phyloP scores from a whole-genome alignment of 1,140 invertebrate species.

The Delia radicum region DNA sequence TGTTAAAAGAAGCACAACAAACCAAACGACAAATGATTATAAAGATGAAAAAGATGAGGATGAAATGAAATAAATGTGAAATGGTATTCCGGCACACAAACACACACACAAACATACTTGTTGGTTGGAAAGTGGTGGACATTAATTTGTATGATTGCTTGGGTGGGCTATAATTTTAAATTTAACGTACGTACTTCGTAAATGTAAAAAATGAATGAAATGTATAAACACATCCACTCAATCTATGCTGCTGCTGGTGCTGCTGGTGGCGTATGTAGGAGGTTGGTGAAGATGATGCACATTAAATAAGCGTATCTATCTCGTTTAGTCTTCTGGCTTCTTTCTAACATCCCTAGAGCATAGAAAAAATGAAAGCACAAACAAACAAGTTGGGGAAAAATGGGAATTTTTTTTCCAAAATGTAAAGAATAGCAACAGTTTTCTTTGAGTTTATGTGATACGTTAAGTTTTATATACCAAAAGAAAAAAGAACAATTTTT shows the following conservation, averaged over 20 bases:
- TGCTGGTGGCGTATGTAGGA: neutral
- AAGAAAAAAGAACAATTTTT: no score
- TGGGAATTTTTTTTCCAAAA: no score
- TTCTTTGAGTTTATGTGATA: slow-evolving; percentile 27
- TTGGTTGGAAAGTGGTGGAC: neutral
- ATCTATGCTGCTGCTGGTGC: no score
- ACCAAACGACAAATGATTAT: neutral
- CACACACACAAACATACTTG: no score
- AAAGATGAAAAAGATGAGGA: no score
- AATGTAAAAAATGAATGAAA: neutral
- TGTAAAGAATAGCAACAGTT: neutral
- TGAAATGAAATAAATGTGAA: neutral
- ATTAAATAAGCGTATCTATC: no score
- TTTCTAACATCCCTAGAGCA: neutral
- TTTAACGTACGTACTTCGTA: neutral
- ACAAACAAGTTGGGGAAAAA: neutral
- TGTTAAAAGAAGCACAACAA: neutral
- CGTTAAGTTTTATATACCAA: no score
- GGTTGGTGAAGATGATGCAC: neutral
- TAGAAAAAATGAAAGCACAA: neutral
- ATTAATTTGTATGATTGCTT: neutral
- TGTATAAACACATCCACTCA: no score
- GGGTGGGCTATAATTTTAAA: neutral
- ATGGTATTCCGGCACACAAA: no score
- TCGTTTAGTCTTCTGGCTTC: neutral